Evolutionary conservation across 2,888 invertebrate genomes (phyloP), one percentile per base, ranked within the genome.

Genomic region (Abscondita cerata): DNA sequence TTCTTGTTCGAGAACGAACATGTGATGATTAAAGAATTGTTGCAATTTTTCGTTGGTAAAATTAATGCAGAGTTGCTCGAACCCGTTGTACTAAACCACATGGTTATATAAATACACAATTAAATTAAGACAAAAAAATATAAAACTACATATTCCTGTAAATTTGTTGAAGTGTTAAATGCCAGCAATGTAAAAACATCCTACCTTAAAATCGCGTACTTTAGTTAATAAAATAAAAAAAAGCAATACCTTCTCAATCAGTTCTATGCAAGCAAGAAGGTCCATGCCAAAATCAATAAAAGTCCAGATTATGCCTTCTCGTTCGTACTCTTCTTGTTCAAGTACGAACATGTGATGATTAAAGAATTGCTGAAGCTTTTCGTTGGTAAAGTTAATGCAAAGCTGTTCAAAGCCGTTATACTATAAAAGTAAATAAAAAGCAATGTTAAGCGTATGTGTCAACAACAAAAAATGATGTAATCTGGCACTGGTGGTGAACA

Each of bases 251-350:
- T 96, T 96, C 88, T 96, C 96, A 82, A 97, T 96, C 76, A 98
- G 89, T 82, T 98, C 98, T 84, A 98, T 98, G 88, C 97, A 98
- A 84, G 96, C 95, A 80, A 95, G 89, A 83, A 98, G 89, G 84
- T 98, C 98, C 93, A 98, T 96, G 83, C 98, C 98, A 83, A 98
- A 98, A 87, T 98, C 98, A 86, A 98, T 98, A 86, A 98, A 98
- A 81, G 89, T 90, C 98, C 98, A 98, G 78, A 92, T 88, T 84
- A 98, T 98, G 79, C 97, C 97, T 85, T 98, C 98, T 80, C 86
- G 90, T 80, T 93, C 95, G 86, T 98, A 98, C 82, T 98, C 98
- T 84, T 98, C 97, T 90, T 98, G 98, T 84, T 98, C 98, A 83
- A 98, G 87, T 73, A 98, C 97, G 84, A 98, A 98, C 98, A 98